phyloP scores from a whole-genome alignment of 2,888 invertebrate species.

The Empis livida region DNA sequence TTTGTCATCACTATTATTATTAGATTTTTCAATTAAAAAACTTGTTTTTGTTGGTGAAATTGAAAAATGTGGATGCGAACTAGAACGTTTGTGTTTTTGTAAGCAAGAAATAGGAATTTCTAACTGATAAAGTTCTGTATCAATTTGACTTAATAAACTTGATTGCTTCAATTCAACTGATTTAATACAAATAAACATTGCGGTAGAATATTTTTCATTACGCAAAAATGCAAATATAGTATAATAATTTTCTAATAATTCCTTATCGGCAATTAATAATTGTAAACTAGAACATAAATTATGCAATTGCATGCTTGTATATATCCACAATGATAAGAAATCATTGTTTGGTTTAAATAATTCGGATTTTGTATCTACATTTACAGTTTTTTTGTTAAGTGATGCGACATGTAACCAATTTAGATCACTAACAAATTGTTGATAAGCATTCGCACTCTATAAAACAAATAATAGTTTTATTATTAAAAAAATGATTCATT shows the following conservation, averaged over 20 bases:
- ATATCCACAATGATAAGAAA: constrained; percentile 22
- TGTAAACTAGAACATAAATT: constrained; percentile 38
- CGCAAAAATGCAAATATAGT: constrained; percentile 45
- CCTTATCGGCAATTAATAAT: constrained; percentile 47
- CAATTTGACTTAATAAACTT: constrained; percentile 47
- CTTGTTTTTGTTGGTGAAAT: constrained; percentile 17
- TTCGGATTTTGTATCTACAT: not conserved
- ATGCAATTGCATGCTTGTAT: constrained; percentile 17
- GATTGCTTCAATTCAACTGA: constrained; percentile 51
- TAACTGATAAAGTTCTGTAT: constrained; percentile 38
- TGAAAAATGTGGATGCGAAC: constrained; percentile 44
- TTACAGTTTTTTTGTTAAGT: constrained; percentile 1
- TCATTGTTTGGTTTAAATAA: constrained; percentile 9
- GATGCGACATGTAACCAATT: constrained; percentile 9
- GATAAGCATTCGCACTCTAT: not conserved
- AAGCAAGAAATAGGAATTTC: not conserved
- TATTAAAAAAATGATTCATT: not conserved
- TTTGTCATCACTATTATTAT: no score
- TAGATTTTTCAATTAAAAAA: constrained; percentile 7
- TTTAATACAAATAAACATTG: constrained; percentile 46
- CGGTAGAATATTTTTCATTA: constrained; percentile 45
- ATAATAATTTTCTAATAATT: constrained; percentile 46
- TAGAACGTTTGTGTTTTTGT: constrained; percentile 36
- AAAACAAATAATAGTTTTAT: not conserved
- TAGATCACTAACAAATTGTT: constrained; percentile 10